Evolutionary conservation across 2,888 invertebrate species (phyloP).

Genomic region (Plusia festucae): DNA sequence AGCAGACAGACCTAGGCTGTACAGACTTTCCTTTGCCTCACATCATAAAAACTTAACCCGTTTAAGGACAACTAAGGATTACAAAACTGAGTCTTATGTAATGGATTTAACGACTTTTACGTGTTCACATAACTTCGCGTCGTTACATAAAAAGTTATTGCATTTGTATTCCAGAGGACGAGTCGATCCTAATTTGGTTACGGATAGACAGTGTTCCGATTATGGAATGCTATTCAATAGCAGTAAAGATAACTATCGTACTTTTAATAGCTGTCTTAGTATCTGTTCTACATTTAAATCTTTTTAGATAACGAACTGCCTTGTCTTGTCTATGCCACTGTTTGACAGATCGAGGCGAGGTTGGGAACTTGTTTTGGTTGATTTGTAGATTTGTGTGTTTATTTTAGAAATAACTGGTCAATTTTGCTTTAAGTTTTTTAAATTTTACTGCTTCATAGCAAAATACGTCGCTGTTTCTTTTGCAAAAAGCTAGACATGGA

Average conservation of each 20-base stretch:
- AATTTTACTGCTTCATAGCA: too few relatives aligned
- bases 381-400: not conserved
- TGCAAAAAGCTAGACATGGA: not conserved
- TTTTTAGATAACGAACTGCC: conserved; percentile 45
- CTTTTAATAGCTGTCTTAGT: conserved; percentile 47
- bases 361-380: conserved; percentile 19
- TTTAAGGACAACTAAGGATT: conserved; percentile 42
- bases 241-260: conserved; percentile 46
- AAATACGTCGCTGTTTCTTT: too few relatives aligned
- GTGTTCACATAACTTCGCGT: conserved; percentile 43
- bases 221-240: conserved; percentile 53
- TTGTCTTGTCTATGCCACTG: conserved; percentile 43
- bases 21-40: conserved; percentile 47
- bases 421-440: too few relatives aligned
- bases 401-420: not conserved
- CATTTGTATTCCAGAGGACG: conserved; percentile 68
- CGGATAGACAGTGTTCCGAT: conserved; percentile 52
- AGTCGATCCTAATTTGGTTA: conserved; percentile 71
- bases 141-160: conserved; percentile 59
- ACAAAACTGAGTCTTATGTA: conserved; percentile 58
- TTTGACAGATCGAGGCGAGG: conserved; percentile 24
- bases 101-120: conserved; percentile 50
- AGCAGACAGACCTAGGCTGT: conserved; percentile 27
- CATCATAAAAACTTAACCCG: conserved; percentile 43
- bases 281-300: conserved; percentile 17